Evolutionary conservation across 2,888 invertebrate genomes (phyloP), one percentile per base, ranked within the genome.

Genomic region (Vanessa cardui): DNA sequence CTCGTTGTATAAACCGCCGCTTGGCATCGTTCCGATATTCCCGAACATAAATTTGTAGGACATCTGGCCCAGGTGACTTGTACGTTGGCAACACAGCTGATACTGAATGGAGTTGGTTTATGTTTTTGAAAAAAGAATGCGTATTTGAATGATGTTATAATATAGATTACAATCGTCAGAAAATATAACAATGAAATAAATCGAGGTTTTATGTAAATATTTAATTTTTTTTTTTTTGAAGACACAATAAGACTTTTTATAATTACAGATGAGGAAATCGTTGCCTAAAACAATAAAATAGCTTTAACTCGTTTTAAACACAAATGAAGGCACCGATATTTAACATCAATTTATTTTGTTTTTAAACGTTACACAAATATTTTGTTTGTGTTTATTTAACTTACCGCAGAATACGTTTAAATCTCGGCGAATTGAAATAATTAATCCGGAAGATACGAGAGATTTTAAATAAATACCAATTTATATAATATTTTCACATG

Each of bases 11-110:
- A 82, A 81, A 80, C 74, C 71, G 68, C 78, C 74, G 80, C 83
- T 86, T 86, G 86, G 86, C 87, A 81, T 69, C 76, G 77, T 77
- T 82, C 78, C 83, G 80, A 81, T 76, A 82, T 71, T 69, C 71
- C 79, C 74, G 74, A 64, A 75, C 81, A 83, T 85, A 84, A 85
- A 86, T 86, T 83, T 72, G 74, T 69, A 74, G 78, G 77, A 80
- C 80, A 78, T 78, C 74, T 76, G 76, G 77, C 75, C 77, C 83
- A 86, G 84, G 83, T 84, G 81, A 83, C 80, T 79, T 74, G 78
- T 73, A 78, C 74, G 71, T 74, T 75, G 72, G 73, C 78, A 77
- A 83, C 68, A 68, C 68, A 68, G 71, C 66, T 69, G 66, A 65
- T 71, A 65, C 70, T 60, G 61, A 45, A 63, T 60, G 56, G 44